Conservation (phyloP, 2,888 invertebrate species). For the Eubasilissa splendida region DNA sequence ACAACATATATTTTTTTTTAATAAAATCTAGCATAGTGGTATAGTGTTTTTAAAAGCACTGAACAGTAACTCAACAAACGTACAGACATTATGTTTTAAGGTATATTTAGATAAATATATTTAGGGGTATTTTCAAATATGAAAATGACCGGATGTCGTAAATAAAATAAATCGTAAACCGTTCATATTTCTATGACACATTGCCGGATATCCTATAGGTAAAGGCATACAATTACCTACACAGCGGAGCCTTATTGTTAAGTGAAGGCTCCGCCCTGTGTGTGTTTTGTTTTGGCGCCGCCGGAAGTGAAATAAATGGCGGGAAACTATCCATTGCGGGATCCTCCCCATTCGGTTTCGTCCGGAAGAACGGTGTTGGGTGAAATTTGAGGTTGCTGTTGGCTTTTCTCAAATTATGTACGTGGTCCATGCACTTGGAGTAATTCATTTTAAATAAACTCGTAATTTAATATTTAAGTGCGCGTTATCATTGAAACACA, state of each 20-base stretch:
- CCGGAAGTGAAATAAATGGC: constrained; percentile 43
- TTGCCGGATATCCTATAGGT: constrained; percentile 23
- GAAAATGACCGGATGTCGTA: too few species aligned
- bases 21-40: too few species aligned
- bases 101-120: too few species aligned
- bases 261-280: constrained; percentile 30
- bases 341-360: constrained; percentile 24
- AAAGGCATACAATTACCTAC: constrained; percentile 32
- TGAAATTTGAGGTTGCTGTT: constrained; percentile 11
- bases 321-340: constrained; percentile 38
- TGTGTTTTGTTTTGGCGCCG: constrained; percentile 42
- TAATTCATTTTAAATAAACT: too few species aligned
- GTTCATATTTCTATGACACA: constrained; percentile 24
- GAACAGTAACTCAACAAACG: too few species aligned
- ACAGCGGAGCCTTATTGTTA: constrained; percentile 26
- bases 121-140: too few species aligned
- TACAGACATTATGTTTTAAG: too few species aligned
- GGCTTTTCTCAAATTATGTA: constrained; percentile 4
- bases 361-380: constrained; percentile 28
- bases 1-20: too few species aligned
- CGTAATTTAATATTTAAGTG: too few species aligned
- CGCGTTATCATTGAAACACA: too few species aligned
- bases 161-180: neutral
- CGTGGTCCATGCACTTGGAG: too few species aligned
- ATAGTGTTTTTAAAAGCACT: too few species aligned